Evolutionary conservation across 1,140 invertebrate species (phyloP).

Genomic region (Matsumurasca onukii): DNA sequence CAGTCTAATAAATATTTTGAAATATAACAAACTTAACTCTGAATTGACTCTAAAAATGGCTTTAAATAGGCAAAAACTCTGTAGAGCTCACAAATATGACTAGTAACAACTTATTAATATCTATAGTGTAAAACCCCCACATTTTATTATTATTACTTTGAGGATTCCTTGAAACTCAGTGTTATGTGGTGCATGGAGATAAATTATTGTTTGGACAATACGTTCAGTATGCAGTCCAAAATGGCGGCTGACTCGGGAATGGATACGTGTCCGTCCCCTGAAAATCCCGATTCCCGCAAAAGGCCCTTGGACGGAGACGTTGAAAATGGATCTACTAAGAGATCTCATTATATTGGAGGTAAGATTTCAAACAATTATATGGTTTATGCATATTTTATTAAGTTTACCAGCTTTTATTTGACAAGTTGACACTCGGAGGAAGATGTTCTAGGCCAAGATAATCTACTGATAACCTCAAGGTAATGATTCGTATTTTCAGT

Average conservation of each 20-base stretch:
- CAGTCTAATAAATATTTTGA: no score
- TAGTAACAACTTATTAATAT: no score
- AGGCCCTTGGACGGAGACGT: conserved; percentile 81
- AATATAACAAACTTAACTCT: no score
- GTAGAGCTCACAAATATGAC: no score
- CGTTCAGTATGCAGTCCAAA: conserved; percentile 31
- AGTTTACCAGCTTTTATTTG: background rate
- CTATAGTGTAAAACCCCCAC: no score
- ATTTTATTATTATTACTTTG: no score
- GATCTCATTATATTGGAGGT: conserved; percentile 88
- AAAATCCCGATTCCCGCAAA: conserved; percentile 80
- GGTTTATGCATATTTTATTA: no score
- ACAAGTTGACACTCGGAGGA: background rate
- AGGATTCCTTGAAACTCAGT: no score
- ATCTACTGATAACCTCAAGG: background rate
- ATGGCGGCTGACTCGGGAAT: conserved; percentile 80
- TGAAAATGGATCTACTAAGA: conserved; percentile 83
- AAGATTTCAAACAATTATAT: conserved; percentile 3
- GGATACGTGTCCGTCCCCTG: conserved; percentile 79
- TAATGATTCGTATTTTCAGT: background rate
- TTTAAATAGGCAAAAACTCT: no score
- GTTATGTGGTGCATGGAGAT: conserved; percentile 28
- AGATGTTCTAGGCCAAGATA: conserved; percentile 9
- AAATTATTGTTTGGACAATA: conserved; percentile 27
- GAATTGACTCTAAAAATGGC: no score